A percentile compares a stretch with the other conserved stretches of the same genome.
These are phyloP conservation scores for Epizoanthus ramosus DNA, from an alignment of 92 coral and sea anemone genomes.

Conservation along the genomic window DNA sequence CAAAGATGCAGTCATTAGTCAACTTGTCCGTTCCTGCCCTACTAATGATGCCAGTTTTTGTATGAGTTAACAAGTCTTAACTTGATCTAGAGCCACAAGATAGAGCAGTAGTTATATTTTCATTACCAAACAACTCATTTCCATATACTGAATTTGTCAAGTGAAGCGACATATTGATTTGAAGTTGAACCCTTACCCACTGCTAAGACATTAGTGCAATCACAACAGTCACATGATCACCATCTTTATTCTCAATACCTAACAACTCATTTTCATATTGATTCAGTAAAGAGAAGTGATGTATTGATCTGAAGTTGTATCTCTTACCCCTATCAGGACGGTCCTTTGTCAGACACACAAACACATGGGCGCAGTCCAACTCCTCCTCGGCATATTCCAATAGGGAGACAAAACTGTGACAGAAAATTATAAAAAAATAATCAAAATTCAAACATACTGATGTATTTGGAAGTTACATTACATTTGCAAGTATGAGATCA, in stretches of 20 bases:
- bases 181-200: conserved; percentile 55
- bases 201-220: conserved; percentile 79
- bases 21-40: no score
- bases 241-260: no score
- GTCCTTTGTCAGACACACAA: conserved; percentile 83
- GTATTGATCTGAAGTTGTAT: no score
- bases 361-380: conserved; percentile 77
- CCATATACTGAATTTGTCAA: no score
- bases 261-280: no score
- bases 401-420: conserved; percentile 75
- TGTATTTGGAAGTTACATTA: no score
- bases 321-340: conserved; percentile 80
- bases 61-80: not conserved
- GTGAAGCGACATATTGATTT: conserved; percentile 42
- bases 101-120: not conserved
- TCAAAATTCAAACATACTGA: not conserved
- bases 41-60: not conserved
- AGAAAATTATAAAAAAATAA: not conserved
- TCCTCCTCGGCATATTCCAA: conserved; percentile 91
- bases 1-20: not conserved
- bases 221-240: conserved; percentile 3
- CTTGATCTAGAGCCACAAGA: not conserved
- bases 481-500: no score
- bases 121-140: no score
- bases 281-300: no score